These are phyloP conservation scores for Macrobrachium nipponense DNA, from an alignment of 1,140 invertebrate species.

Conservation along the genomic window DNA sequence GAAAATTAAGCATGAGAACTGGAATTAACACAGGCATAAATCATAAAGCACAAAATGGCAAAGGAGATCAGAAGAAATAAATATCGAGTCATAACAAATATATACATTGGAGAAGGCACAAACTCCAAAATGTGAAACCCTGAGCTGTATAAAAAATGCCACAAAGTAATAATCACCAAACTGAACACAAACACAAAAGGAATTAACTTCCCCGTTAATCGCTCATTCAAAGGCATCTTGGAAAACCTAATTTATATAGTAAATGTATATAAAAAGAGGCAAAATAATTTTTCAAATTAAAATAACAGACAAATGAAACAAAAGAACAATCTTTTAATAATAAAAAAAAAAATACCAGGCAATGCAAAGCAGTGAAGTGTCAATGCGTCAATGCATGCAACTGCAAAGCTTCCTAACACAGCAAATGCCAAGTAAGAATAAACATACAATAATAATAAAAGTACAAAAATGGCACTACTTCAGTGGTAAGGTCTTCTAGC, in stretches of 20 bases:
- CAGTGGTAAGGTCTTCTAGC: too few relatives aligned
- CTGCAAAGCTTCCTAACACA: too few relatives aligned
- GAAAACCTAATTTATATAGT: neutral
- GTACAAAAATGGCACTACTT: too few relatives aligned
- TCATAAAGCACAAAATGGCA: slow-evolving; percentile 53
- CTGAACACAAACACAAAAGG: slow-evolving; percentile 34
- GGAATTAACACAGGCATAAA: slow-evolving; percentile 58
- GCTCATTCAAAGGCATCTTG: slow-evolving; percentile 48
- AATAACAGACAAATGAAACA: too few relatives aligned
- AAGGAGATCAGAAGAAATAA: slow-evolving; percentile 47
- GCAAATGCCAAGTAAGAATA: too few relatives aligned
- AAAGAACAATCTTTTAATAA: neutral
- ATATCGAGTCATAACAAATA: slow-evolving; percentile 43
- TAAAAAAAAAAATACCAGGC: neutral
- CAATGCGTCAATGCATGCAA: too few relatives aligned
- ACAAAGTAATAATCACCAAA: slow-evolving; percentile 42
- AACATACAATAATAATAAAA: too few relatives aligned
- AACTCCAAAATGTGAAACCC: slow-evolving; percentile 35
- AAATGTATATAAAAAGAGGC: neutral
- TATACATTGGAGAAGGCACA: slow-evolving; percentile 51
- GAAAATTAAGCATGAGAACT: slow-evolving; percentile 48
- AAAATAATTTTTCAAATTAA: neutral
- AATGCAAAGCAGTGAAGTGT: too few relatives aligned
- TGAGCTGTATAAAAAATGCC: slow-evolving; percentile 44
- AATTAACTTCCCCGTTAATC: slow-evolving; percentile 45